Conservation (phyloP, 2,888 invertebrate species). For the Rotaria sp. region DNA sequence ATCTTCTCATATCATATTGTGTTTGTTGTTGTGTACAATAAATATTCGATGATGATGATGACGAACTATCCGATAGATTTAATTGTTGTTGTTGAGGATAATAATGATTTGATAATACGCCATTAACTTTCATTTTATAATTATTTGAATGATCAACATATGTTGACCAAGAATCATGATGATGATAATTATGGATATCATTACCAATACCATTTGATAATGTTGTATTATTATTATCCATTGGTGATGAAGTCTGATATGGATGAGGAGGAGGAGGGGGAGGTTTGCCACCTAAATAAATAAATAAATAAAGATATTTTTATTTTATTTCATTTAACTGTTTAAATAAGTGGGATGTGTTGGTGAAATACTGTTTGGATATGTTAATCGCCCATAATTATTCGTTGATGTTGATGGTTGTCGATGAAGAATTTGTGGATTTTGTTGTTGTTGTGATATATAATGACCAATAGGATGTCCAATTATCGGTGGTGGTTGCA, state of each 20-base stretch:
- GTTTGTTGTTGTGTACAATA: neutral
- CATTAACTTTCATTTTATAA: constrained; percentile 8
- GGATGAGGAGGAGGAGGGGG: neutral
- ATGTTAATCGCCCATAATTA: neutral
- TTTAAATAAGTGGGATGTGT: constrained; percentile 14
- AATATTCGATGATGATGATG: neutral
- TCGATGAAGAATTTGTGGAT: neutral
- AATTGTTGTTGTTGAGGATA: constrained; percentile 9
- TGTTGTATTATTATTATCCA: neutral
- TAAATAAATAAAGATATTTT: neutral
- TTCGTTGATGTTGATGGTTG: neutral
- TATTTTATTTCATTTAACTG: neutral
- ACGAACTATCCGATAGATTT: neutral
- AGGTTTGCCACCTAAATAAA: neutral
- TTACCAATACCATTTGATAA: constrained; percentile 7
- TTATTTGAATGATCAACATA: constrained; percentile 1
- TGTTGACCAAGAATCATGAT: neutral
- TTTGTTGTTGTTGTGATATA: neutral
- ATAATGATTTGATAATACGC: neutral
- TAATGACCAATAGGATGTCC: neutral
- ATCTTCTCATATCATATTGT: constrained; percentile 18
- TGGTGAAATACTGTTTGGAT: constrained; percentile 4
- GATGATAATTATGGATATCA: constrained; percentile 3
- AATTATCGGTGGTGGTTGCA: neutral
- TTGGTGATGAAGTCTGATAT: neutral